Conservation (phyloP, 2,797 vertebrate genomes). For the Urophycis tenuis region DNA sequence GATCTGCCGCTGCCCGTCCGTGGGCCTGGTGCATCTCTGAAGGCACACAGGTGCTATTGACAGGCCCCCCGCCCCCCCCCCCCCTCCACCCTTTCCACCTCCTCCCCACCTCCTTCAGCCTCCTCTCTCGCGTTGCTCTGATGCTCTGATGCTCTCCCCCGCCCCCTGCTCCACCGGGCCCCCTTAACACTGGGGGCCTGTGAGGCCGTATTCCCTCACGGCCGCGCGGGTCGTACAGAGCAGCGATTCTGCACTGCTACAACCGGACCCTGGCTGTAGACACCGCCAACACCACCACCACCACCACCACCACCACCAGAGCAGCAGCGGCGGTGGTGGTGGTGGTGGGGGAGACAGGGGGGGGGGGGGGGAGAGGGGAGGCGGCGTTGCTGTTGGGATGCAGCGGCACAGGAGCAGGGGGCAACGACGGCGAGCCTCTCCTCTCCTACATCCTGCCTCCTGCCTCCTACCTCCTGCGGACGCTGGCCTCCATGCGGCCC, state of each 20-base stretch:
- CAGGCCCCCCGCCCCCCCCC: not conserved
- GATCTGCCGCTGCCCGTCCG: not conserved
- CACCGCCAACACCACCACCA: not conserved
- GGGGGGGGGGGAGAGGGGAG: too few relatives aligned
- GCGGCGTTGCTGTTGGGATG: too few relatives aligned
- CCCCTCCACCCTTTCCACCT: not conserved
- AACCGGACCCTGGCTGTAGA: not conserved
- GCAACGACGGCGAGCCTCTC: conserved; percentile 63
- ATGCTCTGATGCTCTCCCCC: conserved; percentile 10
- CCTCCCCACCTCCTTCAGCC: conserved; percentile 5
- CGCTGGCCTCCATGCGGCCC: conserved; percentile 77
- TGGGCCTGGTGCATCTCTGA: not conserved
- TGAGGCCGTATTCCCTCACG: conserved; percentile 17
- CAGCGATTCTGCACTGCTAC: conserved; percentile 33
- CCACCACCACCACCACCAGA: not conserved
- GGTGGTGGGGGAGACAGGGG: too few relatives aligned
- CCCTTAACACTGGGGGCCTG: conserved; percentile 40
- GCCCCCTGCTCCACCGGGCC: conserved; percentile 5
- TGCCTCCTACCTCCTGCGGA: conserved; percentile 80
- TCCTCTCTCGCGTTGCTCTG: conserved; percentile 18
- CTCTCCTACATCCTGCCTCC: too few relatives aligned
- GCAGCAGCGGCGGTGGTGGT: too few relatives aligned
- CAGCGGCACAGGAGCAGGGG: not conserved
- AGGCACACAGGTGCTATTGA: not conserved
- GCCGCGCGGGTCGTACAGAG: conserved; percentile 28